Conservation (phyloP, 37 sponge, comb jelly and placozoan genomes). For the Oopsacas minuta region DNA sequence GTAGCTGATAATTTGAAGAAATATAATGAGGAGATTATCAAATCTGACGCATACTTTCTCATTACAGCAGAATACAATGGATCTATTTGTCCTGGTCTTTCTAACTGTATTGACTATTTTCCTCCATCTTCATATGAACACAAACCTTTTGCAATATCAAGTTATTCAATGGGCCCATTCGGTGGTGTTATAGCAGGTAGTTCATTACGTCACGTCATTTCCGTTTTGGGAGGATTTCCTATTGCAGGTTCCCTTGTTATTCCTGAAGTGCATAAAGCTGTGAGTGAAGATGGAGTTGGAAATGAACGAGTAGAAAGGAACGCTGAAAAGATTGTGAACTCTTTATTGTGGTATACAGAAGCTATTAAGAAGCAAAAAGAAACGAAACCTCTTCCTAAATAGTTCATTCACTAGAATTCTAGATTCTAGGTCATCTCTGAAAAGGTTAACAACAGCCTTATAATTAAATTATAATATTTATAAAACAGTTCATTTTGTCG, state of each 20-base stretch:
- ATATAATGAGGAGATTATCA: conserved; percentile 37
- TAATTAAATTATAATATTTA: no score
- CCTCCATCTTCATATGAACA: conserved; percentile 45
- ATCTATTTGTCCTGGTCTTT: conserved; percentile 73
- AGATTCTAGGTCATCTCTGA: no score
- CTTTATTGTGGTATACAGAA: conserved; percentile 61
- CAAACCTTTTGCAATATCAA: conserved; percentile 54
- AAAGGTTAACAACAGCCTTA: no score
- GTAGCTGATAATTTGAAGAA: conserved; percentile 51
- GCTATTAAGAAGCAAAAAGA: conserved; percentile 54
- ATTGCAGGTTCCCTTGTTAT: conserved; percentile 39
- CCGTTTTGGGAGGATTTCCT: conserved; percentile 53
- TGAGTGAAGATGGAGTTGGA: conserved; percentile 46
- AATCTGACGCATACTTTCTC: conserved; percentile 55
- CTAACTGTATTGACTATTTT: conserved; percentile 85
- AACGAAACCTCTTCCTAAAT: conserved; percentile 33
- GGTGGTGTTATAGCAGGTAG: conserved; percentile 68
- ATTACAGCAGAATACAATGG: conserved; percentile 85
- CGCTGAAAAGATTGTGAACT: conserved; percentile 47
- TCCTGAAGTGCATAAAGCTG: conserved; percentile 37
- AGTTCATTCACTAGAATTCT: no score
- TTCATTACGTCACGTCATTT: conserved; percentile 43
- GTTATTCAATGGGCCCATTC: conserved; percentile 60
- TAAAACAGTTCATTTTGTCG: no score
- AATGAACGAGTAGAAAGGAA: conserved; percentile 29